phyloP scores from a whole-genome alignment of 2,113 vertebrate species.

The Megalops atlanticus region DNA sequence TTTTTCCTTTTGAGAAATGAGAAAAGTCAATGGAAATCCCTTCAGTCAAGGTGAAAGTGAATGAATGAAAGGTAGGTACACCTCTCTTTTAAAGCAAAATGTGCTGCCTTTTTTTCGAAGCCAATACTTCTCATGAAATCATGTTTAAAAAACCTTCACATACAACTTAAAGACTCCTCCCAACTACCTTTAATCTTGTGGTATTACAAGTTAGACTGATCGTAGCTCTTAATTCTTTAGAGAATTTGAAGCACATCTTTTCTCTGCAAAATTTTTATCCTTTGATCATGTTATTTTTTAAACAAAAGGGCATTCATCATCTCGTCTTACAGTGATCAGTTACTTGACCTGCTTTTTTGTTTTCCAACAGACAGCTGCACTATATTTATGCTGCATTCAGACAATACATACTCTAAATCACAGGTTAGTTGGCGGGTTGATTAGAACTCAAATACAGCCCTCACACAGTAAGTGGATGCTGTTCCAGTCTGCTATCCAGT shows the following conservation, averaged over 20 bases:
- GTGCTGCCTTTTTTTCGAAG: background rate
- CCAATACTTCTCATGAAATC: background rate
- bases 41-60: slow-evolving; percentile 18
- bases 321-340: background rate
- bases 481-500: background rate
- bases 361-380: background rate
- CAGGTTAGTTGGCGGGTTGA: background rate
- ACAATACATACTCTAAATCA: background rate
- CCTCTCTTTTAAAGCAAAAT: slow-evolving; percentile 6
- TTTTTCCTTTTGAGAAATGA: slow-evolving; percentile 11
- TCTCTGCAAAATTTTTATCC: no score
- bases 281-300: background rate
- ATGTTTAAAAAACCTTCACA: no score
- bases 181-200: no score
- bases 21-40: slow-evolving; percentile 21
- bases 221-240: no score
- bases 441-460: background rate
- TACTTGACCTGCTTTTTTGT: background rate
- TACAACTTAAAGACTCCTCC: no score
- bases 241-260: no score
- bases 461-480: background rate
- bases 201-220: no score
- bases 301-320: background rate
- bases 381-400: background rate
- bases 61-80: background rate